A percentile compares a stretch with the other conserved stretches of the same genome.
Evolutionary conservation across 2,888 invertebrate species (phyloP).

Genomic region (Ganaspis brasiliensis): DNA sequence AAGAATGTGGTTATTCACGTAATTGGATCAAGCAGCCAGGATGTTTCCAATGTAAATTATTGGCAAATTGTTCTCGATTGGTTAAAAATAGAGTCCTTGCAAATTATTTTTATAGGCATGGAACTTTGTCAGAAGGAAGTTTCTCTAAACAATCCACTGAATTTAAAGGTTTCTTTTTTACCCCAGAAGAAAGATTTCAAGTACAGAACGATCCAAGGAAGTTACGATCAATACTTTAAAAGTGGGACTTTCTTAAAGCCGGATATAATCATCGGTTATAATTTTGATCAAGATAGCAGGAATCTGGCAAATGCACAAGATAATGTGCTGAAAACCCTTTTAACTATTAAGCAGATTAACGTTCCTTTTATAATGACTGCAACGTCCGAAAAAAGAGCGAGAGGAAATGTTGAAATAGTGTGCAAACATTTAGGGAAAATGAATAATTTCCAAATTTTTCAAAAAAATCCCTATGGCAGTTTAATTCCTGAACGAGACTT

Average conservation of each 20-base stretch:
- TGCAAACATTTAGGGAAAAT: neutral
- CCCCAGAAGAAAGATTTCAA: neutral
- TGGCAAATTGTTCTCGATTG: slow-evolving; percentile 77
- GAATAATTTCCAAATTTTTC: neutral
- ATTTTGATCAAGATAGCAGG: slow-evolving; percentile 61
- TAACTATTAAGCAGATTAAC: neutral
- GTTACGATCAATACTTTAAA: neutral
- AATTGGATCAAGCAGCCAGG: slow-evolving; percentile 74
- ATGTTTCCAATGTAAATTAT: slow-evolving; percentile 66
- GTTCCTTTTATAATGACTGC: slow-evolving; percentile 17
- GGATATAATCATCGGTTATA: neutral
- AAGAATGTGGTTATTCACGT: slow-evolving; percentile 70
- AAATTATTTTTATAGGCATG: slow-evolving; percentile 73
- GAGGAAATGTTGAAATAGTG: neutral
- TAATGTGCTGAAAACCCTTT: neutral
- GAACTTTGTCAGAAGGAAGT: slow-evolving; percentile 53
- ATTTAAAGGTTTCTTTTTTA: neutral
- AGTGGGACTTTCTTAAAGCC: neutral
- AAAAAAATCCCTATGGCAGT: neutral
- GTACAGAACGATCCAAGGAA: neutral
- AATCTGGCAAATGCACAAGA: neutral
- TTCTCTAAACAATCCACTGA: neutral
- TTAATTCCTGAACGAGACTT: neutral
- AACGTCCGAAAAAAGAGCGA: neutral
- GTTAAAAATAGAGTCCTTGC: slow-evolving; percentile 64